Percentiles rank a stretch among this genome's conserved stretches.
Evolutionary conservation across 2,888 invertebrate genomes (phyloP).

Genomic region (Nephrocerus scutellatus): DNA sequence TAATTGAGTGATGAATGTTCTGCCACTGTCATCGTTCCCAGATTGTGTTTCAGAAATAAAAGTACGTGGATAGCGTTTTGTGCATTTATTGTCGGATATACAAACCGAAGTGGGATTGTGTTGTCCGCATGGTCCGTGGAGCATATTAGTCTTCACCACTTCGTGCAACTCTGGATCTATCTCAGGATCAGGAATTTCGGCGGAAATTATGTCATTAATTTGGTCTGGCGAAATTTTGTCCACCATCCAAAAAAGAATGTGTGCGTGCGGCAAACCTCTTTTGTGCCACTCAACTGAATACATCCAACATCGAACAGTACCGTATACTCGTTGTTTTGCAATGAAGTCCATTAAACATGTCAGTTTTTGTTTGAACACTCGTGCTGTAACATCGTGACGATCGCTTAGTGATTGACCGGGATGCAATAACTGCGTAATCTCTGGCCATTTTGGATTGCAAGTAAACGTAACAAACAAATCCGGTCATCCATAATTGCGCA

Average conservation of each 20-base stretch:
- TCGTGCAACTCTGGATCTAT: conserved; percentile 26
- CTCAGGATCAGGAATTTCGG: conserved; percentile 27
- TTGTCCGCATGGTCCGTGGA: conserved; percentile 36
- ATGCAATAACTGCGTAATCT: no score
- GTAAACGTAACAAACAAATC: no score
- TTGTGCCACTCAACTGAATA: conserved; percentile 4
- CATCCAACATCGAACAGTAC: conserved; percentile 7
- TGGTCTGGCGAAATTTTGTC: conserved; percentile 13
- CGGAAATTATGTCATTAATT: conserved; percentile 21
- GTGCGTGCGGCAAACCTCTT: not conserved
- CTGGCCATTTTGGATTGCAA: no score
- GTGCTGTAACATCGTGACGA: no score
- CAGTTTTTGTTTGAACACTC: conserved; percentile 6
- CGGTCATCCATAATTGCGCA: not conserved
- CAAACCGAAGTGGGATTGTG: conserved; percentile 35
- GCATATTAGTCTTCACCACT: conserved; percentile 27
- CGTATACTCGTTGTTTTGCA: conserved; percentile 2
- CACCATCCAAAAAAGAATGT: conserved; percentile 5
- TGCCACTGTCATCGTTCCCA: conserved; percentile 25
- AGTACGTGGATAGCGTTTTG: conserved; percentile 23
- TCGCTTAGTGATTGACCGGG: no score
- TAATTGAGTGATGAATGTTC: no score
- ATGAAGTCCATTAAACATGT: conserved; percentile 3
- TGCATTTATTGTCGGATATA: conserved; percentile 37
- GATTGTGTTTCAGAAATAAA: conserved; percentile 26